phyloP scores from a whole-genome alignment of 2,113 vertebrate species.

The Petrocephalus zakoni region DNA sequence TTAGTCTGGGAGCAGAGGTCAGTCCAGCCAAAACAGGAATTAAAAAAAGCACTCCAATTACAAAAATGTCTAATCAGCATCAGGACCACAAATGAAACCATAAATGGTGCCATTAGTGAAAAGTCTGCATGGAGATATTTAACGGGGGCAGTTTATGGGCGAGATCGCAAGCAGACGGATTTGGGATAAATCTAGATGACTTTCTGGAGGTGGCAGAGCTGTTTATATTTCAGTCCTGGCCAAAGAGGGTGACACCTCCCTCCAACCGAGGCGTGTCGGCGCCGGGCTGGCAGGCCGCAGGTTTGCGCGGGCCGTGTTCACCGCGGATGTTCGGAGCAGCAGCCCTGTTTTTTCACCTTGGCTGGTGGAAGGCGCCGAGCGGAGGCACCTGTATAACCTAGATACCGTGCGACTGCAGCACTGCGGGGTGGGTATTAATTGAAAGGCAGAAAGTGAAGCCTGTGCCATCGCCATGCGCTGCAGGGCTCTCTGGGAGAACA shows the following conservation, averaged over 20 bases:
- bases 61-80: background rate
- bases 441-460: constrained; percentile 5
- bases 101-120: background rate
- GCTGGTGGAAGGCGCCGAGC: background rate
- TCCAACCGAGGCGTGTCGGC: background rate
- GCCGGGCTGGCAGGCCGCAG: background rate
- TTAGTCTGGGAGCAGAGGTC: background rate
- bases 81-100: background rate
- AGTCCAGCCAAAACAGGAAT: background rate
- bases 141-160: background rate
- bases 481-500: background rate
- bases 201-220: background rate
- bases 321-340: background rate
- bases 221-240: background rate
- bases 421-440: constrained; percentile 24
- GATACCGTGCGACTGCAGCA: background rate
- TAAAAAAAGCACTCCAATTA: background rate
- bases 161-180: background rate
- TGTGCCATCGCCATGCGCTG: background rate
- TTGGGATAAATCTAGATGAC: background rate
- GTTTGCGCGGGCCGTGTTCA: background rate
- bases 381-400: background rate
- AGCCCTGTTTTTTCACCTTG: constrained; percentile 7
- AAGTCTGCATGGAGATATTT: background rate
- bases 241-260: background rate